Percentiles rank a stretch among this genome's conserved stretches.
phyloP scores from a whole-genome alignment of 2,797 vertebrate genomes.

The Dermochelys coriacea region DNA sequence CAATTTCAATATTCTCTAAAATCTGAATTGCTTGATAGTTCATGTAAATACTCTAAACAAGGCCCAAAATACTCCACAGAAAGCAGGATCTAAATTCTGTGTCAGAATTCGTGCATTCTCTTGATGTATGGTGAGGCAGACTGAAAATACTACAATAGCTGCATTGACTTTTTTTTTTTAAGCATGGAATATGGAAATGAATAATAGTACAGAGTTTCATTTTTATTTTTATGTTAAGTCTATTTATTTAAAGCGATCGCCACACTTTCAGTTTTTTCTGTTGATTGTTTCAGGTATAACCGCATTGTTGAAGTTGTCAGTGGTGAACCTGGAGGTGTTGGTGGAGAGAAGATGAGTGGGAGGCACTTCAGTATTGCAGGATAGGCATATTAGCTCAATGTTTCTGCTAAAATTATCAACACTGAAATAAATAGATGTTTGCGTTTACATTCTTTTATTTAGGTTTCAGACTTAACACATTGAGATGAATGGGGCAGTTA shows the following conservation, averaged over 20 bases:
- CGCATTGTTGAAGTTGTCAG: neutral
- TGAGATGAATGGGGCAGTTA: neutral
- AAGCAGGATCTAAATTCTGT: neutral
- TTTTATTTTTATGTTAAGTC: neutral
- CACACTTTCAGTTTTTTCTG: neutral
- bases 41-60: neutral
- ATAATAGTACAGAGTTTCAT: neutral
- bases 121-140: neutral
- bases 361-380: neutral
- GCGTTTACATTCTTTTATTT: neutral
- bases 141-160: neutral
- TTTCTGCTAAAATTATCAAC: neutral
- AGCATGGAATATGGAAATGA: neutral
- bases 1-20: neutral
- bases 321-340: neutral
- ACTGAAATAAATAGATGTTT: neutral
- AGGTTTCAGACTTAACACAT: neutral
- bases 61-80: fast-evolving
- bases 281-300: neutral
- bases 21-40: neutral
- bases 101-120: neutral
- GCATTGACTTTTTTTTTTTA: neutral
- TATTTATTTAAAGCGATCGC: neutral
- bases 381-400: fast-evolving
- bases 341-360: neutral